These are phyloP conservation scores for Plotosus lineatus DNA, from an alignment of 2,113 vertebrate genomes.

Conservation along the genomic window DNA sequence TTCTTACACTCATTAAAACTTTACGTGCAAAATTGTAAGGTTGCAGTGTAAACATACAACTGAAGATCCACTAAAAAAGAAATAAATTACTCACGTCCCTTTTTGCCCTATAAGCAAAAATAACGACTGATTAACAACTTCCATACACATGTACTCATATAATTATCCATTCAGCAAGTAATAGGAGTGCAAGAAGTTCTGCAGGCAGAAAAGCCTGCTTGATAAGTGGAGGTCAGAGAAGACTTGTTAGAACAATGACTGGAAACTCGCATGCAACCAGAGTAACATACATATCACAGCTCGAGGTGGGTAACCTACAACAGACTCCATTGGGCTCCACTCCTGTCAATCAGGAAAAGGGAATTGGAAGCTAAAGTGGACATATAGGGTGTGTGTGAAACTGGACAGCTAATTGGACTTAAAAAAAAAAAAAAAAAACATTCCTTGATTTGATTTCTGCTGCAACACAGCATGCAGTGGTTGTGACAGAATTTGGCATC, in stretches of 20 bases:
- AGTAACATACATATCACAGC: background rate
- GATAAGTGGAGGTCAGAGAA: background rate
- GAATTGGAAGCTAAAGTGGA: background rate
- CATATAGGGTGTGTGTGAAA: background rate
- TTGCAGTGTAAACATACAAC: background rate
- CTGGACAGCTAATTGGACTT: background rate
- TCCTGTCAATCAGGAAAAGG: background rate
- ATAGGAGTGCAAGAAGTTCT: background rate
- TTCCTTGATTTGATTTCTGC: background rate
- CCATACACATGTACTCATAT: background rate
- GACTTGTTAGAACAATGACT: background rate
- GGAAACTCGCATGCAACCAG: background rate
- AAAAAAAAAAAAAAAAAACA: no score
- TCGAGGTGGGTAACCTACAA: background rate
- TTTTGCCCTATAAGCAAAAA: background rate
- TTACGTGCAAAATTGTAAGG: constrained; percentile 22
- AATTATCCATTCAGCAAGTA: background rate
- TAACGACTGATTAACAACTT: background rate
- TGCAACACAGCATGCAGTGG: background rate
- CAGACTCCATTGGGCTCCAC: background rate
- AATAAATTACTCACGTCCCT: background rate
- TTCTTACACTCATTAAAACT: constrained; percentile 30
- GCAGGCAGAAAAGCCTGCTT: background rate
- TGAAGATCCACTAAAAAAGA: background rate
- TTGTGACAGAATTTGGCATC: background rate